These are phyloP conservation scores for Temnothorax nylanderi DNA, from an alignment of 1,140 invertebrate genomes.

Conservation along the genomic window DNA sequence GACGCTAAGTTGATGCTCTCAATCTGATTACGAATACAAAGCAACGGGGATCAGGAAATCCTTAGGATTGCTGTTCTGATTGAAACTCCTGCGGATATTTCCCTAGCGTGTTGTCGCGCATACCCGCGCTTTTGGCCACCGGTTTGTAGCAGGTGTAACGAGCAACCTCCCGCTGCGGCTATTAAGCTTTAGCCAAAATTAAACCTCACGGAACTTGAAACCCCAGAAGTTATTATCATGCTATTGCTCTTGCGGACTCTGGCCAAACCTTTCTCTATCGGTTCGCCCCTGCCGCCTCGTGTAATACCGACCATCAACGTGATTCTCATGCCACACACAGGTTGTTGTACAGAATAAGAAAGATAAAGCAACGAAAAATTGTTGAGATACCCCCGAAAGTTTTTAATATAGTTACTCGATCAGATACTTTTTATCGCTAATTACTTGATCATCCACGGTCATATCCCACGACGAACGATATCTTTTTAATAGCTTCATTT, in stretches of 20 bases:
- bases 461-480: background rate
- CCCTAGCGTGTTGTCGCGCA: conserved; percentile 76
- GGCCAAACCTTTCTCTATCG: conserved; percentile 40
- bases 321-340: conserved; percentile 26
- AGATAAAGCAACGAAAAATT: background rate
- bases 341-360: background rate
- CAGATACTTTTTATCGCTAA: background rate
- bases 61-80: conserved; percentile 67
- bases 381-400: background rate
- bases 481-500: background rate
- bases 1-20: conserved; percentile 18
- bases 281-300: conserved; percentile 22
- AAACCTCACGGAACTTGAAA: conserved; percentile 73
- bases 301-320: conserved; percentile 22
- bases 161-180: conserved; percentile 73
- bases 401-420: conserved; percentile 6
- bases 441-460: background rate
- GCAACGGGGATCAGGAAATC: conserved; percentile 50
- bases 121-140: conserved; percentile 65
- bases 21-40: conserved; percentile 34
- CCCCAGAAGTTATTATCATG: conserved; percentile 72
- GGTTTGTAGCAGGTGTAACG: conserved; percentile 72
- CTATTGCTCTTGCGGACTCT: conserved; percentile 50
- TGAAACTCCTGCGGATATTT: conserved; percentile 76
- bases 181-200: conserved; percentile 77